phyloP scores from a whole-genome alignment of 2,888 invertebrate genomes.

The Drosophila gaucha region DNA sequence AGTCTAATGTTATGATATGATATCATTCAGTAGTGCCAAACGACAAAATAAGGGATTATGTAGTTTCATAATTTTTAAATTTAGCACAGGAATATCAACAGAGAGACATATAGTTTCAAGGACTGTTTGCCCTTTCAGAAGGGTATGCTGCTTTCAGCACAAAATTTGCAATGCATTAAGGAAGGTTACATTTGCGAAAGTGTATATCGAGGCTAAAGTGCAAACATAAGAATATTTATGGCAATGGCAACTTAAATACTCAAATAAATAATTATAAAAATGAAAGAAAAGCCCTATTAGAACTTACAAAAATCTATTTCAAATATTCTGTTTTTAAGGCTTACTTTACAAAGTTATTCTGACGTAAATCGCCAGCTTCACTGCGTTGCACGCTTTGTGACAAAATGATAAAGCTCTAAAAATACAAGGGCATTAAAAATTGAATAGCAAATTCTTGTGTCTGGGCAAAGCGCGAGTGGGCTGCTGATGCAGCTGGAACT shows the following conservation, averaged over 20 bases:
- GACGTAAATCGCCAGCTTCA: background rate
- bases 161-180: background rate
- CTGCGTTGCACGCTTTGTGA: background rate
- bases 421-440: background rate
- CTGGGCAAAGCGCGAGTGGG: slow-evolving; percentile 5
- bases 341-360: background rate
- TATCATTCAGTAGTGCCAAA: background rate
- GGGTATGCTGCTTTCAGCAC: background rate
- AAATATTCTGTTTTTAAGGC: background rate
- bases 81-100: background rate
- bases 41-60: background rate
- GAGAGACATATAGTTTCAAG: background rate
- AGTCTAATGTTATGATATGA: background rate
- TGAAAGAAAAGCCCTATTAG: background rate
- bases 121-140: background rate
- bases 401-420: background rate
- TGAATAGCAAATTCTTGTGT: slow-evolving; percentile 5
- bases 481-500: slow-evolving; percentile 7
- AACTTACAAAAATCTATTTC: too few relatives aligned
- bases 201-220: background rate
- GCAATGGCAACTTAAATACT: background rate
- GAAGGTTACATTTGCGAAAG: background rate
- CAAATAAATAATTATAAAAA: background rate
- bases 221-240: background rate
- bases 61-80: background rate